Evolutionary conservation across 1,140 invertebrate species (phyloP).

Genomic region (Phthorimaea operculella): DNA sequence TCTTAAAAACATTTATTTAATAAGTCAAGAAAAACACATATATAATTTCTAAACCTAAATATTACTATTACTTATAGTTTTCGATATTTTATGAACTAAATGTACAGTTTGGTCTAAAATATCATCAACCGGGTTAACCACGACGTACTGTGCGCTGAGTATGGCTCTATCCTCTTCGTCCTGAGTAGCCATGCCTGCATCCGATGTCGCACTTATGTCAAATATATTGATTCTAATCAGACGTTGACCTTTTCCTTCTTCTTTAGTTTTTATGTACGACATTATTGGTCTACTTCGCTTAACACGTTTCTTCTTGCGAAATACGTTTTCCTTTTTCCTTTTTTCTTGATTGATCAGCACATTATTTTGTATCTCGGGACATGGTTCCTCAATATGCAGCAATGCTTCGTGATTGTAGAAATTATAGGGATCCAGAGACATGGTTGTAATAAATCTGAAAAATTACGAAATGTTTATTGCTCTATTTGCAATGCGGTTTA

Average conservation of each 20-base stretch:
- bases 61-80: too few species aligned
- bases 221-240: neutral
- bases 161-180: neutral
- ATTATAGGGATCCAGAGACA: too few species aligned
- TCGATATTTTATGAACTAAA: neutral
- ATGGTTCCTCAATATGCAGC: too few species aligned
- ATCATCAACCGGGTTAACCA: neutral
- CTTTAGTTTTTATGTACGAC: neutral
- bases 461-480: too few species aligned
- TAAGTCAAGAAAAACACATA: too few species aligned
- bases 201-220: neutral
- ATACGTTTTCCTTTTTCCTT: neutral
- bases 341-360: neutral
- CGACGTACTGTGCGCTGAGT: constrained; percentile 3
- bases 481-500: too few species aligned
- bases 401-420: too few species aligned
- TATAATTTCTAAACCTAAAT: too few species aligned
- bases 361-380: neutral
- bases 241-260: neutral
- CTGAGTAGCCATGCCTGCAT: neutral
- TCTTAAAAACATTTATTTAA: too few species aligned
- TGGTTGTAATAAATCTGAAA: too few species aligned
- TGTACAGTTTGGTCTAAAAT: neutral
- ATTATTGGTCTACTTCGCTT: neutral
- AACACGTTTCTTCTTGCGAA: neutral